Base-by-base conservation (phyloP, 2,797 vertebrate genomes). In the Paramormyrops hopkinsi region DNA sequence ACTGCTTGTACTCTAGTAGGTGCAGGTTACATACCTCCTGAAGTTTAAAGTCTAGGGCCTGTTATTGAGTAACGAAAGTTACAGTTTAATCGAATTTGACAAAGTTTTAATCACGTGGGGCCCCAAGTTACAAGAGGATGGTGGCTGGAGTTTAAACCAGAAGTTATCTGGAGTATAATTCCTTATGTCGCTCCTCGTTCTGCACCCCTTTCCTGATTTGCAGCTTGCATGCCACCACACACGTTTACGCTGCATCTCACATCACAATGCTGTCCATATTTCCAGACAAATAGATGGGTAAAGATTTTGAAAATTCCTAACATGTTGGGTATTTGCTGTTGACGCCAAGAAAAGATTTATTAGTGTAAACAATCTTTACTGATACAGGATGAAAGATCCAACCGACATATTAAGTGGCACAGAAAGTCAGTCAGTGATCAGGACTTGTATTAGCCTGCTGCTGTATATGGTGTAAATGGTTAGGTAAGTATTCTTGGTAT, bases 81-180 rank as follows among this genome's bases (percentile, higher is more conserved):
- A 84, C 86, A 17, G 69, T 90, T 89, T 89, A 93, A 93, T 91
- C 90, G 53, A 79, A 50, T 59, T 83, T 83, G 91, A 90, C 91
- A 56, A 19, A 65, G 51, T 11, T 25, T 19, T 88, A 11, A 90
- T 93, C 94, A 93, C 93, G 17, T 94, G 90, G 82, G 89, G 41
- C 46, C n/a, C 33, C 51, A 44, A 87, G 86, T 37, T 17, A 17
- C 33, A 37, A 37, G 33, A 41, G 33, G 37, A 76, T 37, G 41
- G 33, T 41, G 69, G 12, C 33, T 19, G 33, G 69, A 73, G 33
- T 17, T 33, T 11, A 73, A 29, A 73, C 65, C 29, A 83, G 37
- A 14, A 82, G 37, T 82, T n/a, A 46, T 4, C 76, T 37, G 41
- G 76, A 83, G 9, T 14, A 19, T 9, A 22, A 50, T 22, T 83